phyloP scores from a whole-genome alignment of 2,797 vertebrate species.

The Thamnophis elegans region DNA sequence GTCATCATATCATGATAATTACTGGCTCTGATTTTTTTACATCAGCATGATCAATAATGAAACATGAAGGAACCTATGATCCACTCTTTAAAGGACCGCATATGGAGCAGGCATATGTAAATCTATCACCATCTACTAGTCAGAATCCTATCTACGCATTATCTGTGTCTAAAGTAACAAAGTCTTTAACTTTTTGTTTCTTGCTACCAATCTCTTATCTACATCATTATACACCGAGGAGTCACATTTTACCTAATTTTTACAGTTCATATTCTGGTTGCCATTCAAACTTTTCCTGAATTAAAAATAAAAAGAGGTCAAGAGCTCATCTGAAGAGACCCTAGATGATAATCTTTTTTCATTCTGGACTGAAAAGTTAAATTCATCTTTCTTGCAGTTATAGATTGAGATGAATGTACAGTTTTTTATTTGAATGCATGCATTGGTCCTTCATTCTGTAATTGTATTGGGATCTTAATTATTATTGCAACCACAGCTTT shows the following conservation, averaged over 20 bases:
- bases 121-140: not conserved
- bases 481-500: constrained; percentile 69
- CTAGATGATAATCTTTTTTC: not conserved
- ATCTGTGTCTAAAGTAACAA: not conserved
- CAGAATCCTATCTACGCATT: not conserved
- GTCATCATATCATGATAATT: not conserved
- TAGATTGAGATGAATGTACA: constrained; percentile 45
- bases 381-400: constrained; percentile 15
- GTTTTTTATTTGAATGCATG: constrained; percentile 53
- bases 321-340: not conserved
- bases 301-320: not conserved
- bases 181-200: not conserved
- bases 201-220: not conserved
- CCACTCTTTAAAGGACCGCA: not conserved
- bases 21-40: not conserved
- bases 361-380: constrained; percentile 21
- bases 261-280: not conserved
- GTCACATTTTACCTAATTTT: not conserved
- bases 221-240: not conserved
- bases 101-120: not conserved
- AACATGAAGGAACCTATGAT: not conserved
- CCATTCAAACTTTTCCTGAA: not conserved
- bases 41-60: not conserved
- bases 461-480: constrained; percentile 70
- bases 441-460: constrained; percentile 57